Evolutionary conservation across 1,140 invertebrate genomes (phyloP).

Genomic region (Aplysia californica): DNA sequence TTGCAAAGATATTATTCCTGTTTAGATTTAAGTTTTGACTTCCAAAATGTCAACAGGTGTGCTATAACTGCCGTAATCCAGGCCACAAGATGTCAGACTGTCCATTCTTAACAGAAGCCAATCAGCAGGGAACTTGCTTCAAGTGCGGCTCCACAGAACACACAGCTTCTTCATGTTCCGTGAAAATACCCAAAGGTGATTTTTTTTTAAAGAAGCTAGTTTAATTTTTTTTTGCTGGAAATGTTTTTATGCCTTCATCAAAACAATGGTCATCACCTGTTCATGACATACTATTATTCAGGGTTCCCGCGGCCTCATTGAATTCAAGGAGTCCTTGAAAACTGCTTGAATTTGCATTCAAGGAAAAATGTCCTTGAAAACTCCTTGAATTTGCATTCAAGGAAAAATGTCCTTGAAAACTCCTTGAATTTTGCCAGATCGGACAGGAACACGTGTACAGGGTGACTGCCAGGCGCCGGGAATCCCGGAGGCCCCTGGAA

Average conservation of each 20-base stretch:
- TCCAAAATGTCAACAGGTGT: no score
- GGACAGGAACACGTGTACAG: no score
- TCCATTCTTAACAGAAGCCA: conserved; percentile 21
- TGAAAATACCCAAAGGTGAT: conserved; percentile 68
- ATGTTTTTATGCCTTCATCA: not conserved
- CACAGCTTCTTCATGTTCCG: conserved; percentile 51
- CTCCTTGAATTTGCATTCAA: no score
- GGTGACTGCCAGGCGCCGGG: no score
- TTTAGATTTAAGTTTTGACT: no score
- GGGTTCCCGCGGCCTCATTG: not conserved
- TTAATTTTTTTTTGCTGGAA: not conserved
- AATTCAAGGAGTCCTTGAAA: no score
- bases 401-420: no score
- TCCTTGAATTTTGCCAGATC: no score
- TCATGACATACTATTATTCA: not conserved
- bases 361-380: no score
- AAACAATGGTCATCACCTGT: not conserved
- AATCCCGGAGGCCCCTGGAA: no score
- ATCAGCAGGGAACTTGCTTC: conserved; percentile 64
- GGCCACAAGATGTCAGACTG: conserved; percentile 24
- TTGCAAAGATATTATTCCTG: not conserved
- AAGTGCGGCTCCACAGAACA: conserved; percentile 70
- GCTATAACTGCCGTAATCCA: conserved; percentile 11
- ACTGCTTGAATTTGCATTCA: no score
- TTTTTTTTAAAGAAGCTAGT: not conserved